phyloP scores from a whole-genome alignment of 2,888 invertebrate species.

The Sicus ferrugineus region DNA sequence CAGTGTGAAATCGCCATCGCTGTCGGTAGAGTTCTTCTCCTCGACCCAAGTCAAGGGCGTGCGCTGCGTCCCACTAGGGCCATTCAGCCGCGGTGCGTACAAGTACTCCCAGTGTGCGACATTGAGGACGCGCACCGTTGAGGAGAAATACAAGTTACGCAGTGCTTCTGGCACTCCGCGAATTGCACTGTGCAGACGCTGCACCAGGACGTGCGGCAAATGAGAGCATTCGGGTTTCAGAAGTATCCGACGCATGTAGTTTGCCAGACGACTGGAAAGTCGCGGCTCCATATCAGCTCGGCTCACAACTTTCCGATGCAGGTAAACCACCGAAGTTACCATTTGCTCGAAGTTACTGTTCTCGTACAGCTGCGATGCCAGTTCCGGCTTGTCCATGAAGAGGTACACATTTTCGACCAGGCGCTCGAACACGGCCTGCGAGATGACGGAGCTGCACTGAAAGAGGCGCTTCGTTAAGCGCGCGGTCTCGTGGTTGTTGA shows the following conservation, averaged over 20 bases:
- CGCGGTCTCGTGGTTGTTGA: conserved; percentile 21
- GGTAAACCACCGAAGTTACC: background rate
- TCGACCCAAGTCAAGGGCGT: conserved; percentile 40
- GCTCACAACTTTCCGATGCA: background rate
- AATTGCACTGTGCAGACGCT: background rate
- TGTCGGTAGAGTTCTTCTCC: conserved; percentile 40
- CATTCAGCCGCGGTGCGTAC: conserved; percentile 42
- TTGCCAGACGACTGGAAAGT: background rate
- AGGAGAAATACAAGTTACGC: conserved; percentile 24
- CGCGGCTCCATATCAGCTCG: background rate
- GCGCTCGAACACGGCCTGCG: conserved; percentile 35
- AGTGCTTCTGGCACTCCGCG: conserved; percentile 26
- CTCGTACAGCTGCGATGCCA: conserved; percentile 13
- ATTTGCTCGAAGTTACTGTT: conserved; percentile 6
- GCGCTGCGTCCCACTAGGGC: conserved; percentile 37
- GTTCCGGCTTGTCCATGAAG: conserved; percentile 27
- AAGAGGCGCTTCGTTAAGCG: conserved; percentile 25
- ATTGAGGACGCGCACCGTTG: conserved; percentile 26
- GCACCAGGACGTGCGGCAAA: background rate
- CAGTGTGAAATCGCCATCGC: conserved; percentile 35
- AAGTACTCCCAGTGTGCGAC: conserved; percentile 39
- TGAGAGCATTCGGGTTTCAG: background rate
- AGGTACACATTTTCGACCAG: conserved; percentile 37
- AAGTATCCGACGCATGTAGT: conserved; percentile 10
- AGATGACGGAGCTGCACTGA: conserved; percentile 30